A percentile compares a stretch with the other conserved stretches of the same genome.
Conservation (phyloP, 2,888 invertebrate genomes). For the Caenorhabditis wallacei region DNA sequence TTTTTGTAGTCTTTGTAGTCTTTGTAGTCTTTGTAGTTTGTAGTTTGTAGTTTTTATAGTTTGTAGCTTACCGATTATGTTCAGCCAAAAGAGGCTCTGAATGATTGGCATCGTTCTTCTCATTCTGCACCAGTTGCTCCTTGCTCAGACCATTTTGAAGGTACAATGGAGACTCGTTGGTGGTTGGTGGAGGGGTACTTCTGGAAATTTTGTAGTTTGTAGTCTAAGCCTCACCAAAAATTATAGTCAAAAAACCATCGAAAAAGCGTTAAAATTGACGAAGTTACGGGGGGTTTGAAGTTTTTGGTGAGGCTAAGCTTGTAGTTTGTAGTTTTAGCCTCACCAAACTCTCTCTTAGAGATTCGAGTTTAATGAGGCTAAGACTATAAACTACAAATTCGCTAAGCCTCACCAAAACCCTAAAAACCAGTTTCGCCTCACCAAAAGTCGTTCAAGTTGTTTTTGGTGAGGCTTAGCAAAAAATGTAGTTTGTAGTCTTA, state of each 20-base stretch:
- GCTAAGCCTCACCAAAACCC: no score
- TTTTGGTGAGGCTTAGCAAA: neutral
- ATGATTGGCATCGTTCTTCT: conserved; percentile 62
- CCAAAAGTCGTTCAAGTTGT: neutral
- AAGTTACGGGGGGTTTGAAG: neutral
- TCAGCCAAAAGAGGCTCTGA: conserved; percentile 66
- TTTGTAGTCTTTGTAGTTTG: no score
- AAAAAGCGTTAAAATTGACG: conserved; percentile 2
- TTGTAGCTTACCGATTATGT: conserved; percentile 50
- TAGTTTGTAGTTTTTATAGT: neutral
- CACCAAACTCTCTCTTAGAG: neutral
- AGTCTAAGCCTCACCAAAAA: neutral
- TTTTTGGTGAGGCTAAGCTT: neutral
- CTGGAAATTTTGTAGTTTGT: conserved; percentile 34
- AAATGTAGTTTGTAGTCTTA: neutral
- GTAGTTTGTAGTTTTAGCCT: no score
- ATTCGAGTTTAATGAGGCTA: no score
- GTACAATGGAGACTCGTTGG: conserved; percentile 68
- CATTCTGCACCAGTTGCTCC: conserved; percentile 73
- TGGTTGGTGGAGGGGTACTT: conserved; percentile 50
- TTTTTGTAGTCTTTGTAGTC: conserved; percentile 14
- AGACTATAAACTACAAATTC: neutral
- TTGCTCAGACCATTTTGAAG: conserved; percentile 73
- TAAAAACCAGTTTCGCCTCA: no score
- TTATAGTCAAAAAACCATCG: neutral